Evolutionary conservation across 2,888 invertebrate species (phyloP), one percentile per base, ranked within the genome.

Genomic region (Meghimatium bilineatum): DNA sequence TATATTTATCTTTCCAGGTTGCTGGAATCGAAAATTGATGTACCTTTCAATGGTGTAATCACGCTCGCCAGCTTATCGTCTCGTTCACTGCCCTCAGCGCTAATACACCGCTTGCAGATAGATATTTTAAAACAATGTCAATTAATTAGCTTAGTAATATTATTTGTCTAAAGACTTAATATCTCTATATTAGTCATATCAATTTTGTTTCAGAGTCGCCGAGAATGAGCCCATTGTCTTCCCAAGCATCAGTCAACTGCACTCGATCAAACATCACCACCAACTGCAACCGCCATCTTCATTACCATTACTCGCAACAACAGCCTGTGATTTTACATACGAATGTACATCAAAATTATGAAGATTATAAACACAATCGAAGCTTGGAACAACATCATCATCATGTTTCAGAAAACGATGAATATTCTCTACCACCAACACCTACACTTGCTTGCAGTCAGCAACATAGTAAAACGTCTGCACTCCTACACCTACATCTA

Each of bases 141-240:
- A n/a, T n/a, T n/a, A n/a, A n/a, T n/a, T n/a, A n/a, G n/a, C n/a
- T n/a, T n/a, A n/a, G n/a, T n/a, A n/a, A n/a, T n/a, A n/a, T n/a
- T n/a, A n/a, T n/a, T n/a, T n/a, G n/a, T n/a, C n/a, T n/a, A n/a
- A n/a, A n/a, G n/a, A n/a, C n/a, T n/a, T n/a, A n/a, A n/a, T n/a
- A n/a, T n/a, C n/a, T n/a, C n/a, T 44, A 44, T 12, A 44, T 44
- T 5, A 44, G 44, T 12, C 44, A 44, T 66, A 5, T 66, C 29
- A 12, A 8, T 67, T 67, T 29, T 72, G 17, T 29, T 49, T 74
- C 74, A 74, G 74, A 74, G 52, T 74, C 74, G 14, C 17, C 29
- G 20, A 38, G 10, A n/a, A 49, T 17, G 49, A 74, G 74, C 36
- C 12, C 49, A 1, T 20, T 52, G 29, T 12, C 52, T 52, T 12